These are phyloP conservation scores for Hofmannophila pseudospretella DNA, from an alignment of 2,888 invertebrate species.

Conservation along the genomic window DNA sequence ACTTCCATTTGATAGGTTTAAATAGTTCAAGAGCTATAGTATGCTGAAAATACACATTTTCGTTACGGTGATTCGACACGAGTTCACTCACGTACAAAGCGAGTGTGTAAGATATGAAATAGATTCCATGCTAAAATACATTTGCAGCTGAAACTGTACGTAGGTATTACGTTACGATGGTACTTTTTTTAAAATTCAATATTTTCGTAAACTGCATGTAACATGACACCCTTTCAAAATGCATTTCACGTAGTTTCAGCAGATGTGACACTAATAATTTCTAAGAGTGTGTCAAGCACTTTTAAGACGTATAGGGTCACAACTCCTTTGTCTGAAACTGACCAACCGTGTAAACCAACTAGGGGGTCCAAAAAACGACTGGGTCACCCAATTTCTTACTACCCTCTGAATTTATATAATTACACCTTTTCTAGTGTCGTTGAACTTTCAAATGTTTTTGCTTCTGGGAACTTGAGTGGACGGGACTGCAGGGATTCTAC, in stretches of 20 bases:
- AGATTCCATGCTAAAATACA: no score
- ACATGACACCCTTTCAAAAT: slow-evolving; percentile 5
- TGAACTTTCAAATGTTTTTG: slow-evolving; percentile 60
- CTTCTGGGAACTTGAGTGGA: slow-evolving; percentile 61
- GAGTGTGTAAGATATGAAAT: no score
- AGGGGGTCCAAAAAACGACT: slow-evolving; percentile 59
- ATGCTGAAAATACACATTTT: no score
- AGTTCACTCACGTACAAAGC: no score
- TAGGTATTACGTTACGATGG: no score
- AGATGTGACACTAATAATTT: slow-evolving; percentile 36
- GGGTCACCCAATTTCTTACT: slow-evolving; percentile 69
- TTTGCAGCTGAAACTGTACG: no score
- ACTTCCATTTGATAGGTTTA: no score
- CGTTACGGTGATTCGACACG: no score
- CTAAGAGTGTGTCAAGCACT: slow-evolving; percentile 42
- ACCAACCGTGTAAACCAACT: slow-evolving; percentile 60
- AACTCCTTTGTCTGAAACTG: slow-evolving; percentile 67
- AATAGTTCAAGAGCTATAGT: no score
- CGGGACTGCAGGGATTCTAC: slow-evolving; percentile 52
- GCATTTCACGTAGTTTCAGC: slow-evolving; percentile 27
- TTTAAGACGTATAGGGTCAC: slow-evolving; percentile 49
- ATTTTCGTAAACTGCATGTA: background rate
- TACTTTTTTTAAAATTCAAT: no score
- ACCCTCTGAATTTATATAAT: slow-evolving; percentile 60
- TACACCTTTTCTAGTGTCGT: slow-evolving; percentile 64